Evolutionary conservation across 2,797 vertebrate species (phyloP), one percentile per base, ranked within the genome.

Genomic region (Sebastes ruberrimus): DNA sequence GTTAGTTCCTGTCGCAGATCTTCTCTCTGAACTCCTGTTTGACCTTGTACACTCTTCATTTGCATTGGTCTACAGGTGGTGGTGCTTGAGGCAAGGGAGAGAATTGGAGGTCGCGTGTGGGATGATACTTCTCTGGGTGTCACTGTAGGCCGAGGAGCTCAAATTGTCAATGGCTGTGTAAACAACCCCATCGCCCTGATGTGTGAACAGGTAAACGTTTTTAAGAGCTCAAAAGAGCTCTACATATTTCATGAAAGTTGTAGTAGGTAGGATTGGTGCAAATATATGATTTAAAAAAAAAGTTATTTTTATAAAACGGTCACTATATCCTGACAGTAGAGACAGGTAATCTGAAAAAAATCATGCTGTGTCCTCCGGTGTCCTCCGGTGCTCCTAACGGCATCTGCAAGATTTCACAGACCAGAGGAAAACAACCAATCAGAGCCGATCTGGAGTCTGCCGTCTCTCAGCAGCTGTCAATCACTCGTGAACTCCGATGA

Each of bases 121-220:
- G 98, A 99, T 0, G 98, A 99, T 28, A 89, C 93, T 5, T 97
- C 96, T 0, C 96, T 99, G 71, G 97, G 97, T 0, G 84, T 98
- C 82, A 96, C 95, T 0, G 96, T 99, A 9, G 98, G 98, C 60
- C 95, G 95, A 83, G 98, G 98, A 20, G 97, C 98, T 38, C 98
- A 99, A 78, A 99, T 99, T 0, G 97, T 99, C 80, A 99, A 99
- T 6, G 98, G 98, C 90, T 99, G 98, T 74, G 92, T 99, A 49
- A 99, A 99, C 95, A 99, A 99, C 93, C 98, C 98, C 38, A 91
- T 99, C 27, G 96, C 97, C 56, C 96, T 99, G 81, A 99, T 99
- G 98, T 99, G 98, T 95, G 98, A 99, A 89, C 98, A 99, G 96
- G 98, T 99, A 90, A 87, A 94, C 95, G 2, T 33, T 10, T 18